A percentile compares a stretch with the other conserved stretches of the same genome.
Evolutionary conservation across 2,888 invertebrate genomes (phyloP).

Genomic region (Yponomeuta sedellus): DNA sequence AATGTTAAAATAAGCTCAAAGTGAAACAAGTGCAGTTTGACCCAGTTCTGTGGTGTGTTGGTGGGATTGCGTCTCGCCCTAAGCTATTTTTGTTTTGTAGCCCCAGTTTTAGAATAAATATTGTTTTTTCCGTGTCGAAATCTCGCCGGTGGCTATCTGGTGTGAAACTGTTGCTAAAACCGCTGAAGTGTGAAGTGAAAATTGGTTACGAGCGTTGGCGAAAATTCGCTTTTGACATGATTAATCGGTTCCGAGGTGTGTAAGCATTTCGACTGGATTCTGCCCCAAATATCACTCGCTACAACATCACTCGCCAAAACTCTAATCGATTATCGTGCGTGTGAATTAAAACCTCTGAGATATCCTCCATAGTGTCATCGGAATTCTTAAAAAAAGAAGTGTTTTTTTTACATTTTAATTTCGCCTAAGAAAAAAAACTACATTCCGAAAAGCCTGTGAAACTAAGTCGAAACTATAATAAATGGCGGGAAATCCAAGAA

Average conservation of each 20-base stretch:
- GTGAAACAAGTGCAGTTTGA: background rate
- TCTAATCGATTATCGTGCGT: background rate
- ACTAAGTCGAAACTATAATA: background rate
- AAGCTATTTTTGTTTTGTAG: conserved; percentile 67
- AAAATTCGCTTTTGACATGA: conserved; percentile 41
- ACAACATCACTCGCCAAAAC: conserved; percentile 12
- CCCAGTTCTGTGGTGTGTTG: conserved; percentile 5
- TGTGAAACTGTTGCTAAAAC: conserved; percentile 9
- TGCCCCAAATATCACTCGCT: conserved; percentile 39
- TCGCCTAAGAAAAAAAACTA: too few relatives aligned
- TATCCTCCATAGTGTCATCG: too few relatives aligned
- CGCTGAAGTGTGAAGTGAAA: background rate
- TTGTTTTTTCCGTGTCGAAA: conserved; percentile 60
- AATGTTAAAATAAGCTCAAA: background rate
- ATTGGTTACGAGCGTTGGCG: conserved; percentile 16
- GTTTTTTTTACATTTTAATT: too few relatives aligned
- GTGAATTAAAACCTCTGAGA: too few relatives aligned
- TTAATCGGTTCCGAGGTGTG: conserved; percentile 9
- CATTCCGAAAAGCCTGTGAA: too few relatives aligned
- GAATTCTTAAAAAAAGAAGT: too few relatives aligned
- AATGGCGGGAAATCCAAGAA: background rate
- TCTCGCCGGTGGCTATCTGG: conserved; percentile 32
- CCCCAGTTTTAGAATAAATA: conserved; percentile 63
- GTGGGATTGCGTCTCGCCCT: conserved; percentile 20
- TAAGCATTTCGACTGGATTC: conserved; percentile 25